Conservation (phyloP, 2,888 invertebrate genomes). For the Camponotus fellah region DNA sequence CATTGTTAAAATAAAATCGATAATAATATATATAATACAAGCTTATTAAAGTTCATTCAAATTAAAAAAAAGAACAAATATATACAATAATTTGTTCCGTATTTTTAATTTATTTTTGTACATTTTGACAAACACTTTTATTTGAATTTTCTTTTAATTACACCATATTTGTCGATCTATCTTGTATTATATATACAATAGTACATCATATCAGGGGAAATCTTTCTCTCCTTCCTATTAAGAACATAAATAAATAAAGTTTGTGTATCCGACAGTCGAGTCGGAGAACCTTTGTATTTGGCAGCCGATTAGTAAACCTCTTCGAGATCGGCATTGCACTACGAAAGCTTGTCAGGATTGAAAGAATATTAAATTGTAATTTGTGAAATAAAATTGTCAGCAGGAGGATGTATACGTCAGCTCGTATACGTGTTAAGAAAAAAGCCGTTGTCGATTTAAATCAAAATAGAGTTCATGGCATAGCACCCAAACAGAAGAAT, state of each 20-base stretch:
- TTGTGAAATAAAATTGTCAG: not conserved
- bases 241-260: conserved; percentile 5
- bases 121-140: not conserved
- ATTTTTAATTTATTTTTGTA: not conserved
- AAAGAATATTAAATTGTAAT: not conserved
- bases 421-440: conserved; percentile 2
- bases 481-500: not conserved
- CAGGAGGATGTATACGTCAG: conserved; percentile 45
- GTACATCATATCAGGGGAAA: not conserved
- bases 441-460: not conserved
- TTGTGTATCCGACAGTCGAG: not conserved
- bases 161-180: not conserved
- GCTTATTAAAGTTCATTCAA: not conserved
- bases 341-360: conserved; percentile 27
- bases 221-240: not conserved
- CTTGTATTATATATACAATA: not conserved
- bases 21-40: not conserved
- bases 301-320: conserved; percentile 59
- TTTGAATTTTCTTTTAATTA: not conserved
- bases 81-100: not conserved
- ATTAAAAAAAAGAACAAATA: not conserved
- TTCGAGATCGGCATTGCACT: conserved; percentile 44
- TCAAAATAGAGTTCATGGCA: not conserved
- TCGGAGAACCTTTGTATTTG: conserved; percentile 45
- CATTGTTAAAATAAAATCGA: not conserved